Evolutionary conservation across 2,888 invertebrate species (phyloP).

Genomic region (Aporophyla lueneburgensis): DNA sequence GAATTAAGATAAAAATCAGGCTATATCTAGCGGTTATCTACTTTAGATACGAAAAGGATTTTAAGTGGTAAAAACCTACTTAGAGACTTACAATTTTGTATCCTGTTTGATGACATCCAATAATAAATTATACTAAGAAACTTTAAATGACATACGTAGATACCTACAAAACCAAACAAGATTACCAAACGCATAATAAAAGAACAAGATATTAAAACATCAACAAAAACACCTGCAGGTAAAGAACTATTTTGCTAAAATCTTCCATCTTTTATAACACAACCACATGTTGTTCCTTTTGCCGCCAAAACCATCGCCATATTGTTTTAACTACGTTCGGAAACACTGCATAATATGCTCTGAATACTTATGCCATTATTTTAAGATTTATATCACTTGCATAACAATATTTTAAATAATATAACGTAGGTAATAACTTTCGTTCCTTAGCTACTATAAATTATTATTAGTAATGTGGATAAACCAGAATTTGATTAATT

Average conservation of each 20-base stretch:
- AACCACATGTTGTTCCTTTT: constrained; percentile 20
- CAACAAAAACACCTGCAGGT: constrained; percentile 1
- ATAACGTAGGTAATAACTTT: constrained; percentile 43
- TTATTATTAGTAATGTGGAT: constrained; percentile 30
- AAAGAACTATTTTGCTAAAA: constrained; percentile 6
- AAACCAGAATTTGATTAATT: constrained; percentile 46
- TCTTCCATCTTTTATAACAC: neutral
- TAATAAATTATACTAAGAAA: constrained; percentile 4
- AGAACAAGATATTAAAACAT: neutral
- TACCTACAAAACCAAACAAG: neutral
- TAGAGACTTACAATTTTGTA: neutral
- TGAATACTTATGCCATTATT: constrained; percentile 47
- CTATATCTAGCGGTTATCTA: constrained; percentile 19
- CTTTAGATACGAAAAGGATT: neutral
- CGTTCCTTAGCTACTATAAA: constrained; percentile 34
- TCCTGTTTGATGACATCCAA: neutral
- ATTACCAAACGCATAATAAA: neutral
- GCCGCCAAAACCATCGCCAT: constrained; percentile 46
- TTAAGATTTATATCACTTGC: constrained; percentile 45
- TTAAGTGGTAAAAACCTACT: neutral
- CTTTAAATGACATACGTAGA: neutral
- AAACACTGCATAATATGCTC: constrained; percentile 43
- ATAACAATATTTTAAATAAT: constrained; percentile 42
- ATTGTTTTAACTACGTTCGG: constrained; percentile 43
- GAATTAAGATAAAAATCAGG: constrained; percentile 16